These are phyloP conservation scores for Coptotermes formosanus DNA, from an alignment of 1,140 invertebrate genomes.

Conservation along the genomic window DNA sequence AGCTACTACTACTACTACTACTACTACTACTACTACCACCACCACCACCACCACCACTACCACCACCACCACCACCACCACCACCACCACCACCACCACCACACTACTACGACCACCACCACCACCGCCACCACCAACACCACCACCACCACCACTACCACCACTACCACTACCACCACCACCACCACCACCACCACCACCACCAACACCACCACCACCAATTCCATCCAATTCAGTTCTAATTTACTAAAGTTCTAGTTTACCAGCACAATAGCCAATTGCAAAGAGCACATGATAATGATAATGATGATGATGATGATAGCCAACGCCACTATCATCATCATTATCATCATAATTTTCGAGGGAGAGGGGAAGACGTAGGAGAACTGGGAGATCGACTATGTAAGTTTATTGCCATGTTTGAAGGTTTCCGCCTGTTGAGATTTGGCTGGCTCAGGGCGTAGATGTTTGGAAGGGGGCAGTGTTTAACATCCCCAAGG, in stretches of 20 bases:
- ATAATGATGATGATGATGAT: too few species aligned
- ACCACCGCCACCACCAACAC: too few species aligned
- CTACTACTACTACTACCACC: neutral
- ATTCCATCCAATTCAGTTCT: neutral
- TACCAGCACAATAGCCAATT: too few species aligned
- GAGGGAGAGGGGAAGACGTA: too few species aligned
- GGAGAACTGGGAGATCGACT: too few species aligned
- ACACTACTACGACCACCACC: neutral
- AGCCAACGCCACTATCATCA: too few species aligned
- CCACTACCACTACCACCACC: neutral
- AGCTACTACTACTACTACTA: neutral
- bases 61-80: neutral
- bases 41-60: neutral
- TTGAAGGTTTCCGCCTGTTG: neutral
- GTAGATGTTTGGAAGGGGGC: neutral
- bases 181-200: neutral
- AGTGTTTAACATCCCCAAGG: neutral
- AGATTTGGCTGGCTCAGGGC: neutral
- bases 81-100: neutral
- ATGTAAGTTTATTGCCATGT: neutral
- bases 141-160: neutral
- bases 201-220: too few species aligned
- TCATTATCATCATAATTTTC: too few species aligned
- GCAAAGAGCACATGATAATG: too few species aligned
- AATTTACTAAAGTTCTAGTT: neutral